Evolutionary conservation across 2,797 vertebrate genomes (phyloP).

Genomic region (Alca torda): DNA sequence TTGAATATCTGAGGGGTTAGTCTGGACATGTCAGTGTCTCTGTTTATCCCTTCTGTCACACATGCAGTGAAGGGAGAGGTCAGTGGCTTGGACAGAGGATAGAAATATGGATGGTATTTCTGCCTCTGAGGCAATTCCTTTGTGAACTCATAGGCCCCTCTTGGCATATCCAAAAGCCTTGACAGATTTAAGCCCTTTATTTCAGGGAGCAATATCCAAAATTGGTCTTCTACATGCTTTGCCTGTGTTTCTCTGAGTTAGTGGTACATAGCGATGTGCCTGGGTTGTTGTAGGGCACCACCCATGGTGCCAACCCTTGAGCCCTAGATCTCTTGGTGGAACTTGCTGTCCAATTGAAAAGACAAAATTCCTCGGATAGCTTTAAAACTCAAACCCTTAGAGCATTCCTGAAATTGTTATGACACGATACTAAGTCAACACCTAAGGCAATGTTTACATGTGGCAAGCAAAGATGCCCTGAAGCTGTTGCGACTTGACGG

Average conservation of each 20-base stretch:
- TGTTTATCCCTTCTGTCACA: background rate
- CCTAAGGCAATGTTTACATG: constrained; percentile 23
- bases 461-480: constrained; percentile 36
- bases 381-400: background rate
- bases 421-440: background rate
- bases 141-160: background rate
- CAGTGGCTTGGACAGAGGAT: background rate
- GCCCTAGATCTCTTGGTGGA: background rate
- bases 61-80: background rate
- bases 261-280: background rate
- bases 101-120: constrained; percentile 45
- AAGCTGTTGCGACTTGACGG: background rate
- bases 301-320: background rate
- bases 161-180: background rate
- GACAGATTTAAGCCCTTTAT: background rate
- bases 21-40: background rate
- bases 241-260: background rate
- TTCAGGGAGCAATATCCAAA: background rate
- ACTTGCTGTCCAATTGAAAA: background rate
- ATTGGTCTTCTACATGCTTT: background rate
- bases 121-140: constrained; percentile 37
- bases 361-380: constrained; percentile 2
- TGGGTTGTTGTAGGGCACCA: background rate
- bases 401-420: constrained; percentile 43
- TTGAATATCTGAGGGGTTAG: background rate